Evolutionary conservation across 2,113 vertebrate genomes (phyloP), one percentile per base, ranked within the genome.

Genomic region (Archilochus colubris): DNA sequence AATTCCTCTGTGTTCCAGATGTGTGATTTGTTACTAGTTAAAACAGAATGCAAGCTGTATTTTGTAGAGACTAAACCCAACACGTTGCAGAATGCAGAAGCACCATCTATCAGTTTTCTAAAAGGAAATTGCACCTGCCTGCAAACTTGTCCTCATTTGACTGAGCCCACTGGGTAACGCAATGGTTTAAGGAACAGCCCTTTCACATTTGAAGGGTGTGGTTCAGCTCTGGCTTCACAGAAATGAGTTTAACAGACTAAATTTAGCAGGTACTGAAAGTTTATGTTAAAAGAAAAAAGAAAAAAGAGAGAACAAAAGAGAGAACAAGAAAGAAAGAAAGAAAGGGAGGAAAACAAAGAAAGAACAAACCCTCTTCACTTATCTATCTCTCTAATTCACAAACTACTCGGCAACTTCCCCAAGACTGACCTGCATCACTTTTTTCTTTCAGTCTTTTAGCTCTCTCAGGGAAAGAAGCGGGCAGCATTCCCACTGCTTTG

Each of bases 11-110:
- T 82, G 69, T 91, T 94, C 92, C 88, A 94, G 90, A 90, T 83
- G 82, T 12, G 4, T 84, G 68, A 93, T 94, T 95, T 95, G 75
- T 93, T 93, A 77, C 61, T 33, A 68, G 86, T 84, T 78, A n/a
- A 18, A 94, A 69, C 14, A 94, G 77, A 95, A 91, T 54, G 21
- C 66, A 94, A 91, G 86, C 62, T 86, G 62, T 74, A 62, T 91
- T 97, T 95, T 78, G 76, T 43, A 76, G 30, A 90, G 91, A 70
- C 73, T 90, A 86, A 89, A 95, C 38, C 24, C 40, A 90, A 67
- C 50, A 91, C 58, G 58, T 66, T 72, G 88, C 64, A 90, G 53
- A 88, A 90, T 31, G 24, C 76, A 91, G 87, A 94, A 83, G 77
- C 44, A 68, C 38, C 11, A 75, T 59, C 64, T 64, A 92, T 82